Evolutionary conservation across 2,888 invertebrate genomes (phyloP).

Genomic region (Leuctra nigra): DNA sequence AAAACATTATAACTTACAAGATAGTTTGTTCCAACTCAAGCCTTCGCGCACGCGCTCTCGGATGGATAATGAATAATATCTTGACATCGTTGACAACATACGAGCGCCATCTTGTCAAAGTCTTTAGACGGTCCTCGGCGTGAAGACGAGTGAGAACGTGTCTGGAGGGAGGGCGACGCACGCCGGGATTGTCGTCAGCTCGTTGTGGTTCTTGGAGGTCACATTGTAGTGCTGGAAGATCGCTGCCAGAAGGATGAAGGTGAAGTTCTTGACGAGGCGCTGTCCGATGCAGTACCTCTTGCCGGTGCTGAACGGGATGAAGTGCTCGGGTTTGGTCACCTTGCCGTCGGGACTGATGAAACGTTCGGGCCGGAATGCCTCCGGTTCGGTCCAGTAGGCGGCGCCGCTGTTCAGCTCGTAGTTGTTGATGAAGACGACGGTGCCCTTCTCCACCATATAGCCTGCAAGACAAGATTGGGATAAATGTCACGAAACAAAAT

Average conservation of each 20-base stretch:
- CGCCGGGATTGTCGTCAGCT: slow-evolving; percentile 52
- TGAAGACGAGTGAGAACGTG: slow-evolving; percentile 45
- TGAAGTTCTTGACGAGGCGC: slow-evolving; percentile 65
- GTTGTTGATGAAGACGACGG: slow-evolving; percentile 78
- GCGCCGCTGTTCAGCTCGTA: slow-evolving; percentile 69
- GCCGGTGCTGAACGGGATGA: slow-evolving; percentile 80
- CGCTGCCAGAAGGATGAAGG: slow-evolving; percentile 65
- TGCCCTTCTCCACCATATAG: slow-evolving; percentile 65
- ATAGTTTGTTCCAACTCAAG: too few relatives aligned
- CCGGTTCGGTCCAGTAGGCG: slow-evolving; percentile 65
- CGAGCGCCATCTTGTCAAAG: too few relatives aligned
- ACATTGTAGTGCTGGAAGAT: slow-evolving; percentile 66
- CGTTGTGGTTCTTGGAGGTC: slow-evolving; percentile 43
- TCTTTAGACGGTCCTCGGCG: slow-evolving; percentile 23
- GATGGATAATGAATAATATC: too few relatives aligned
- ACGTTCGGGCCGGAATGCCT: slow-evolving; percentile 65
- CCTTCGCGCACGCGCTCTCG: too few relatives aligned
- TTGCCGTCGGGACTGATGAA: slow-evolving; percentile 53
- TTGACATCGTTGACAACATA: too few relatives aligned
- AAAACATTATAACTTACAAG: too few relatives aligned
- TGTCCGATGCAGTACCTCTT: slow-evolving; percentile 83
- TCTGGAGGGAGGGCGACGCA: slow-evolving; percentile 70
- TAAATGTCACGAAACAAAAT: background rate
- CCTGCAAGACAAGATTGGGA: slow-evolving; percentile 39
- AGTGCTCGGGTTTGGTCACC: slow-evolving; percentile 57